Base-by-base conservation (phyloP, 2,888 invertebrate species). In the Conus canariensis region DNA sequence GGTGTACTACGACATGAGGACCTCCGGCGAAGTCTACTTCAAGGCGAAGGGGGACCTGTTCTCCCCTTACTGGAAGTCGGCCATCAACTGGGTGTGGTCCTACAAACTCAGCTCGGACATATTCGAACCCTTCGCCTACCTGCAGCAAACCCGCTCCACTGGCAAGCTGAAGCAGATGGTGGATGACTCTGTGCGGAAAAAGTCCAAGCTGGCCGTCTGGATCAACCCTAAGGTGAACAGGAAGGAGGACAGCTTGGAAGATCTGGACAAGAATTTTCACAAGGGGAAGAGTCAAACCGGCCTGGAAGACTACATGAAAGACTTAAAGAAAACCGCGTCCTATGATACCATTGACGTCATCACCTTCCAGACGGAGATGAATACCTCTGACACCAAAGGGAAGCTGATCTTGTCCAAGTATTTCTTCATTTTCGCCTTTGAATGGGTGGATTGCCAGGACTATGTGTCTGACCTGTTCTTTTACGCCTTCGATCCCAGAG, bases 71-170 rank as follows among this genome's bases (percentile, higher is more conserved):
- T 87, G 87, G 87, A 87, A 45, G 58, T 70, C 87, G 25, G 87
- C 74, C 87, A 58, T 87, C 45, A 87, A 56, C 87, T 87, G 87
- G 87, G 59, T 74, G n/a, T 87, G 87, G 87, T 87, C 87, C n/a
- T 87, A 74, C 87, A 87, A 74, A 30, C 70, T 70, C 8, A 22
- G 45, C 16, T 74, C 87, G 4, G 87, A 87, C 58, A 87, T 87
- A 9, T 87, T 87, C 58, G 58, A 87, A 87, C 87, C 87, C 1
- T 70, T 74, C 58, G 70, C 87, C 16, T 87, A 74, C 58, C 9
- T 87, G n/a, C 14, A 10, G 9, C 67, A n/a, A 12, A 16, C 56
- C 0, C 22, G 12, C 10, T 1, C 8, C 16, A 12, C n/a, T 9
- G 58, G 56, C 6, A 4, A 74, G 58, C 25, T 58, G 12, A 58